Evolutionary conservation across 2,888 invertebrate species (phyloP).

Genomic region (Rhagophthalmus giganteus): DNA sequence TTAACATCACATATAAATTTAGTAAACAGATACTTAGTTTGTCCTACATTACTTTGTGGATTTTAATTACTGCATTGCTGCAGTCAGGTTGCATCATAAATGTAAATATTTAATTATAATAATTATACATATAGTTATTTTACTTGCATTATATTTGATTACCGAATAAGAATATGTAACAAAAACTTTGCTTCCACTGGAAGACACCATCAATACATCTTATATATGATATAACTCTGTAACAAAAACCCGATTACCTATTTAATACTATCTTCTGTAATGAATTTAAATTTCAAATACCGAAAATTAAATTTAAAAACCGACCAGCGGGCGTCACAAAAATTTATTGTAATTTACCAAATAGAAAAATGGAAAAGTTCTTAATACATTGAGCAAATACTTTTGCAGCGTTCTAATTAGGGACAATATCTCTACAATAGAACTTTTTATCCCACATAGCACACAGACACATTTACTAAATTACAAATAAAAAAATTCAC

Average conservation of each 20-base stretch:
- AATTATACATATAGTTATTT: not conserved
- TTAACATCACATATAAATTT: constrained; percentile 16
- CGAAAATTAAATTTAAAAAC: constrained; percentile 2
- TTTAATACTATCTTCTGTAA: too few species aligned
- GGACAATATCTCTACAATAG: not conserved
- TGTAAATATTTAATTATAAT: not conserved
- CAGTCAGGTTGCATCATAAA: constrained; percentile 16
- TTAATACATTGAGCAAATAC: constrained; percentile 17
- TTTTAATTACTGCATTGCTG: constrained; percentile 14
- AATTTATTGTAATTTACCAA: constrained; percentile 3
- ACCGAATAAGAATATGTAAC: too few species aligned
- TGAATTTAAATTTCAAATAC: not conserved
- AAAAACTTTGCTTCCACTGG: too few species aligned
- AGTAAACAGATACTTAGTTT: constrained; percentile 21
- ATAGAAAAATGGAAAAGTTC: constrained; percentile 13
- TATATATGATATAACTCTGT: not conserved
- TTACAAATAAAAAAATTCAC: constrained; percentile 3
- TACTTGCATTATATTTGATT: too few species aligned
- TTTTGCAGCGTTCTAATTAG: constrained; percentile 2
- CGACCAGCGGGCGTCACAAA: constrained; percentile 31
- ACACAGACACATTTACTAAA: not conserved
- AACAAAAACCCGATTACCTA: too few species aligned
- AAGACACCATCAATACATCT: not conserved
- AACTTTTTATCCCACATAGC: not conserved
- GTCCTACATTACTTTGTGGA: constrained; percentile 23